A percentile compares a stretch with the other conserved stretches of the same genome.
These are phyloP conservation scores for Malurus cyaneus DNA, from an alignment of 2,113 vertebrate genomes.

Conservation along the genomic window DNA sequence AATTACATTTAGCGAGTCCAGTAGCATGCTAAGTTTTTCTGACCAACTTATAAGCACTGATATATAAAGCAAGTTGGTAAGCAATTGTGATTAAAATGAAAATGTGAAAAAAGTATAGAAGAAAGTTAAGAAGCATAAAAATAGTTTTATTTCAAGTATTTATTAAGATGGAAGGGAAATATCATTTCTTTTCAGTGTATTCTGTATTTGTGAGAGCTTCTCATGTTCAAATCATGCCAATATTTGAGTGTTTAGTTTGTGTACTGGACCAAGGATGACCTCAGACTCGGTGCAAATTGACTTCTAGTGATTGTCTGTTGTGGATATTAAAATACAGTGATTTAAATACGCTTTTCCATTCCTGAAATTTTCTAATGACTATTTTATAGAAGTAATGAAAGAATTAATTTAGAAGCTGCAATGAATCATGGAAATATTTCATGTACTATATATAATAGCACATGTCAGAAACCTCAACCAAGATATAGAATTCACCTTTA, in stretches of 20 bases:
- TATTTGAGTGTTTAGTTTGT: background rate
- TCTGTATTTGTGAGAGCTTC: background rate
- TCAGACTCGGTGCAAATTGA: background rate
- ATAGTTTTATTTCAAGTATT: background rate
- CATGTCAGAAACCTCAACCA: background rate
- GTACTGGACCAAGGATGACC: background rate
- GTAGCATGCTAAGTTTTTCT: background rate
- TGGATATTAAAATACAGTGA: background rate
- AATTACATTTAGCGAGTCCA: background rate
- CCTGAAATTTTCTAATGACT: background rate
- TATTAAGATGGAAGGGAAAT: background rate
- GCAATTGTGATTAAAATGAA: background rate
- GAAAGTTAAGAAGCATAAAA: background rate
- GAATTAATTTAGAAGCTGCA: background rate
- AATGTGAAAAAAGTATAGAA: background rate
- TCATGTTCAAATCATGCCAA: background rate
- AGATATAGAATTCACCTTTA: background rate
- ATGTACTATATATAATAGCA: background rate
- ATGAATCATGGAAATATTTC: background rate
- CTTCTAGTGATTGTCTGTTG: background rate
- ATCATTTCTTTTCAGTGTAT: background rate
- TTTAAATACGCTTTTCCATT: background rate
- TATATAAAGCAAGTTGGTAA: background rate
- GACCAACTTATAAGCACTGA: background rate
- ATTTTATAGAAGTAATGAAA: background rate